Conservation (phyloP, 2,113 vertebrate species). For the Ornithorhynchus anatinus region DNA sequence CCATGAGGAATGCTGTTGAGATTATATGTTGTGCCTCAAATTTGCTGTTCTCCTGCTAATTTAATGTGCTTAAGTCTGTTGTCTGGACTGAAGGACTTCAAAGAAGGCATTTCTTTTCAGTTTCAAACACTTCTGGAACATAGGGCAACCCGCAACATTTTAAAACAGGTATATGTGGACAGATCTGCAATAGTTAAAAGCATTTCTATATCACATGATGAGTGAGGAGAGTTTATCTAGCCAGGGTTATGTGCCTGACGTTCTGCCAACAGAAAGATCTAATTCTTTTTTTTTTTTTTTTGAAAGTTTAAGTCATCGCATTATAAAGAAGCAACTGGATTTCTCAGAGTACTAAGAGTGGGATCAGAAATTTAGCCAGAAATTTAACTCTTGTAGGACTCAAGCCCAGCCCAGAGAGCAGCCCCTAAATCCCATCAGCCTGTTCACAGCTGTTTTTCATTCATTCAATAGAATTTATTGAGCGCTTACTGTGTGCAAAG, state of each 20-base stretch:
- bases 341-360: neutral
- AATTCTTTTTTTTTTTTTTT: too few relatives aligned
- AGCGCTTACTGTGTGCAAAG: too few relatives aligned
- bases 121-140: neutral
- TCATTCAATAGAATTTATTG: too few relatives aligned
- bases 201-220: neutral
- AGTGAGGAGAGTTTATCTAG: neutral
- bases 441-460: neutral
- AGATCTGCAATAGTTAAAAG: neutral
- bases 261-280: neutral
- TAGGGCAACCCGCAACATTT: neutral
- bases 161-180: neutral
- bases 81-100: neutral
- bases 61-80: neutral
- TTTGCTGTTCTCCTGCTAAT: neutral
- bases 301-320: neutral
- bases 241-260: neutral
- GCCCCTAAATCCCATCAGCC: neutral
- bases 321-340: neutral
- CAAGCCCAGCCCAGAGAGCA: neutral
- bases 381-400: neutral
- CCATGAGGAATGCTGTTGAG: neutral
- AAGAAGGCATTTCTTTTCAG: neutral
- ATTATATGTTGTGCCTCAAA: too few relatives aligned
- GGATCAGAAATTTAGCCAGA: neutral